Conservation (phyloP, 2,888 invertebrate species). For the Drosophila colorata region DNA sequence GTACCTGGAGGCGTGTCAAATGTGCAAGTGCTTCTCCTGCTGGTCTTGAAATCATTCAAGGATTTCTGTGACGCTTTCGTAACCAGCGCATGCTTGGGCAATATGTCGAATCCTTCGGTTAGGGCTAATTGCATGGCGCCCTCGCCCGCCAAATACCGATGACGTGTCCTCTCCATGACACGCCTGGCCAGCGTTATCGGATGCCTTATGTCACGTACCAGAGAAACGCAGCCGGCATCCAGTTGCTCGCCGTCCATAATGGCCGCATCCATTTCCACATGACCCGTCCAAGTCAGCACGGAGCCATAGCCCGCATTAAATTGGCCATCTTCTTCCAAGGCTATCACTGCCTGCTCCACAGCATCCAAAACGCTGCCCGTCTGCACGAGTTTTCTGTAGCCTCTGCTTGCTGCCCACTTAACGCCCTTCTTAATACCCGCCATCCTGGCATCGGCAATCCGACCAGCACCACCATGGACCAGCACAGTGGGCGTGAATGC, state of each 20-base stretch:
- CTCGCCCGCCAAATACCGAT: constrained; percentile 90
- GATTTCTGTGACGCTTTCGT: constrained; percentile 88
- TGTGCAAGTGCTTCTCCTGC: background rate
- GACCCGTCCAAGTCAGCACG: constrained; percentile 90
- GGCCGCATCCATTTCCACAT: constrained; percentile 94
- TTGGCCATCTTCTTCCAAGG: constrained; percentile 90
- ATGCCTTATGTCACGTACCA: constrained; percentile 90
- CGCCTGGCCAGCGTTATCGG: constrained; percentile 91
- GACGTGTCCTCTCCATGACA: constrained; percentile 91
- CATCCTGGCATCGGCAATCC: constrained; percentile 88
- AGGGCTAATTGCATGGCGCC: constrained; percentile 91
- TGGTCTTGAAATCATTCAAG: constrained; percentile 85
- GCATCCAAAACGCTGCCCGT: constrained; percentile 89
- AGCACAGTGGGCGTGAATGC: constrained; percentile 87
- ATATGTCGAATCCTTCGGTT: constrained; percentile 87
- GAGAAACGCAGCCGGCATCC: constrained; percentile 90
- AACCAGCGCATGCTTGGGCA: constrained; percentile 88
- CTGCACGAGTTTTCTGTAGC: constrained; percentile 86
- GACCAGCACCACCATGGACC: constrained; percentile 93
- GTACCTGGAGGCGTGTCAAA: constrained; percentile 43
- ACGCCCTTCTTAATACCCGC: constrained; percentile 88
- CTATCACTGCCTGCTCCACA: constrained; percentile 90
- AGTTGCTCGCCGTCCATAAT: constrained; percentile 91
- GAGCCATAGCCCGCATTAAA: constrained; percentile 95
- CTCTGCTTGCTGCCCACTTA: constrained; percentile 87